A percentile compares a stretch with the other conserved stretches of the same genome.
These are phyloP conservation scores for Pelvicachromis taeniatus DNA, from an alignment of 2,113 vertebrate species.

Conservation along the genomic window DNA sequence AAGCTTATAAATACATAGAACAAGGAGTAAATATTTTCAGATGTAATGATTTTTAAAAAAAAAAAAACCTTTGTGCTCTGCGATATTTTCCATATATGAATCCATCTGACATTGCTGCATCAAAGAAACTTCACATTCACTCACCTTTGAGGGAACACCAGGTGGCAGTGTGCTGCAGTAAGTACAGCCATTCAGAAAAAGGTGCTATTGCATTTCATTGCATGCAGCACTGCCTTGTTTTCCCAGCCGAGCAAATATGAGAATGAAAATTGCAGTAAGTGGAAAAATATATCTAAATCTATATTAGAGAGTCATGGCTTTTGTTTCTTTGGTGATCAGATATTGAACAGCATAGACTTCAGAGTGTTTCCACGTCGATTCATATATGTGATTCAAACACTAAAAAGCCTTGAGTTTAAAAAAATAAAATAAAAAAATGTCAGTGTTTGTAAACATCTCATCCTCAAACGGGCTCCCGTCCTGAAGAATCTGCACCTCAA, in stretches of 20 bases:
- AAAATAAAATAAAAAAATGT: not conserved
- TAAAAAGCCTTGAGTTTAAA: conserved; percentile 1
- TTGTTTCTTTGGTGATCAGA: not conserved
- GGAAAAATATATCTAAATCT: not conserved
- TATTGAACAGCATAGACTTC: not conserved
- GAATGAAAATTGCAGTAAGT: conserved; percentile 17
- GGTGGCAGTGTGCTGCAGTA: conserved; percentile 52
- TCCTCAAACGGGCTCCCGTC: not conserved
- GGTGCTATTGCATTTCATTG: conserved; percentile 12
- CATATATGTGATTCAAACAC: not conserved
- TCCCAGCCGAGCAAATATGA: not conserved
- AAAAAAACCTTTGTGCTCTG: not conserved
- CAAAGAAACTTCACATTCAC: not conserved
- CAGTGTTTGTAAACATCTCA: not conserved
- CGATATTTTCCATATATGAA: not conserved
- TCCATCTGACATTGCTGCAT: not conserved
- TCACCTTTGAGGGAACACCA: conserved; percentile 10
- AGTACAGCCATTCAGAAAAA: conserved; percentile 36
- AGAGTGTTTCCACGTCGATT: not conserved
- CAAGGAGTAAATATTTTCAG: not conserved
- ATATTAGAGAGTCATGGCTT: not conserved
- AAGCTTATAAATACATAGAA: not conserved
- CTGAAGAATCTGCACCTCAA: conserved; percentile 3
- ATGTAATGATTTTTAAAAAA: not conserved
- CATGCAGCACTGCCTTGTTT: conserved; percentile 22